Conservation (phyloP, 2,888 invertebrate species). For the Silvanus unidentatus region DNA sequence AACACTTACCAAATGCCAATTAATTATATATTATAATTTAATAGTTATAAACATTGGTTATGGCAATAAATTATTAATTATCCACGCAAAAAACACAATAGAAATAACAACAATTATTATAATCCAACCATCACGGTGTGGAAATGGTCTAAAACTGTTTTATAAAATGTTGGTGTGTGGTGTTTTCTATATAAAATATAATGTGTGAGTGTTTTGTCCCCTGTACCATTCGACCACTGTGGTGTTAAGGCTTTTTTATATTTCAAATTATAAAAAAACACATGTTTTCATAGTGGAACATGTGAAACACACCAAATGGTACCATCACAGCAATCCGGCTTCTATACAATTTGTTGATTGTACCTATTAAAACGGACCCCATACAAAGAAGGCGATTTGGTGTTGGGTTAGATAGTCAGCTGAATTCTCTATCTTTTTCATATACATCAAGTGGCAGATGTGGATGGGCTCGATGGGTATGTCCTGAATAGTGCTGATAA, state of each 20-base stretch:
- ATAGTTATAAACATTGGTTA: constrained; percentile 2
- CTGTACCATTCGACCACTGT: constrained; percentile 38
- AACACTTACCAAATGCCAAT: constrained; percentile 5
- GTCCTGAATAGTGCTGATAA: constrained; percentile 28
- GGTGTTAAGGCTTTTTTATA: constrained; percentile 42
- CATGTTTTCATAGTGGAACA: constrained; percentile 40
- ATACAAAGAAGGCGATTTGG: constrained; percentile 40
- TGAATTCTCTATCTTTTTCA: constrained; percentile 18
- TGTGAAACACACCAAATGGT: constrained; percentile 17
- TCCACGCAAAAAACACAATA: too few species aligned
- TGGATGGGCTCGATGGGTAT: constrained; percentile 13
- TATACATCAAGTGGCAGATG: constrained; percentile 5
- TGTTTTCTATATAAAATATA: too few species aligned
- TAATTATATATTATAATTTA: constrained; percentile 8
- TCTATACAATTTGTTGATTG: constrained; percentile 34
- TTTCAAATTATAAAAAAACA: constrained; percentile 44
- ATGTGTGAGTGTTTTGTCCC: constrained; percentile 29
- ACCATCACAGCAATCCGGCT: constrained; percentile 18
- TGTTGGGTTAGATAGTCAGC: constrained; percentile 19
- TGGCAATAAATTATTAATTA: too few species aligned
- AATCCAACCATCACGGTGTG: constrained; percentile 23
- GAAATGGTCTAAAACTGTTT: constrained; percentile 36
- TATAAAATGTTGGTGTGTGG: constrained; percentile 1
- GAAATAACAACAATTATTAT: neutral
- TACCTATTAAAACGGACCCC: constrained; percentile 46